phyloP scores from a whole-genome alignment of 2,797 vertebrate genomes.

The Galago senegalensis region DNA sequence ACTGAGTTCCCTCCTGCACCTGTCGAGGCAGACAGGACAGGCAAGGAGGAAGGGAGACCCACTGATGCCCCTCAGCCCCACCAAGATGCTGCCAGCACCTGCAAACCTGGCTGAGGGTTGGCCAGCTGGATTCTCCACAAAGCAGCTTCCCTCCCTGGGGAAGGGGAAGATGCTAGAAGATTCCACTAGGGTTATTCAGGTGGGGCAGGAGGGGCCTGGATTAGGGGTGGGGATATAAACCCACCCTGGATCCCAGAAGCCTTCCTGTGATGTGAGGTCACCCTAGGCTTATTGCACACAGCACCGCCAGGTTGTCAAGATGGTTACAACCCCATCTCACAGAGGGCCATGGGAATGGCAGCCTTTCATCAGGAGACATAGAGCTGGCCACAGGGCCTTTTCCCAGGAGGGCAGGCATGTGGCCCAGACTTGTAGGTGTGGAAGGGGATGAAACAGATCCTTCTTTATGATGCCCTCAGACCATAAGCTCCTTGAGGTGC shows the following conservation, averaged over 20 bases:
- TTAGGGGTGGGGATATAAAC: no score
- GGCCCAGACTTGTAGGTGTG: rapidly evolving
- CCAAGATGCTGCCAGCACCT: background rate
- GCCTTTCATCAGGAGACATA: background rate
- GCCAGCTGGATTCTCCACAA: background rate
- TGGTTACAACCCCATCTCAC: no score
- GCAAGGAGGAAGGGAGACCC: background rate
- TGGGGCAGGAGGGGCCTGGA: background rate
- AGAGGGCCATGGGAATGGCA: background rate
- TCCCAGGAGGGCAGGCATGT: background rate
- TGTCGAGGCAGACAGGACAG: background rate
- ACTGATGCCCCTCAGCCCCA: background rate
- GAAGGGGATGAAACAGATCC: background rate
- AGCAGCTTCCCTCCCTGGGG: background rate
- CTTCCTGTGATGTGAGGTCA: background rate
- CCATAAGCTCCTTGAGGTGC: background rate
- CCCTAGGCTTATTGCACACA: background rate
- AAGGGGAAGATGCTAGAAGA: background rate
- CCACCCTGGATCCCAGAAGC: background rate
- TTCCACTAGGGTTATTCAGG: background rate
- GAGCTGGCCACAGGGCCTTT: no score
- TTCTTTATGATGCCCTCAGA: background rate
- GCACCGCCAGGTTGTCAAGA: background rate
- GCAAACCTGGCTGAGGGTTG: background rate
- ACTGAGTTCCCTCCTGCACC: background rate